Percentiles rank a stretch among this genome's conserved stretches.
phyloP scores from a whole-genome alignment of 2,797 vertebrate species.

The Rhincodon typus region DNA sequence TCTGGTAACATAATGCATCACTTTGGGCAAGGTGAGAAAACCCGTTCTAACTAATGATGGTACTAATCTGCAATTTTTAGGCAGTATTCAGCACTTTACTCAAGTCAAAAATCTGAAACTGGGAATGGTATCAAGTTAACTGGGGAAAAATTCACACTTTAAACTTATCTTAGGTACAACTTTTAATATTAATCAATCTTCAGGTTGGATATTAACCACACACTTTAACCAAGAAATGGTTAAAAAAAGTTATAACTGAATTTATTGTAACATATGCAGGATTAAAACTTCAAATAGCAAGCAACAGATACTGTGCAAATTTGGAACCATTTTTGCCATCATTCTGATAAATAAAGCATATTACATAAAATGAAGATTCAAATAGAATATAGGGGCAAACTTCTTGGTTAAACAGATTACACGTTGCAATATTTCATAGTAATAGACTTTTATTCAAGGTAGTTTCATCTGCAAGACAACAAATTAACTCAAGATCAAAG shows the following conservation, averaged over 20 bases:
- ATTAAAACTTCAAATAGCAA: slow-evolving; percentile 22
- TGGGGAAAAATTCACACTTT: not conserved
- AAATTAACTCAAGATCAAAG: slow-evolving; percentile 38
- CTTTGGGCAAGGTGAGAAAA: not conserved
- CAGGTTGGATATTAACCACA: slow-evolving; percentile 10
- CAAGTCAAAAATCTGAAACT: not conserved
- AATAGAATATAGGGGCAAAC: not conserved
- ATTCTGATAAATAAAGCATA: slow-evolving; percentile 21
- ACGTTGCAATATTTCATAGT: slow-evolving; percentile 23
- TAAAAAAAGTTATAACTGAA: slow-evolving; percentile 8
- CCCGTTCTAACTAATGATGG: not conserved
- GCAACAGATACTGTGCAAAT: slow-evolving; percentile 6
- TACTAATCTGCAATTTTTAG: not conserved
- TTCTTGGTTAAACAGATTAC: slow-evolving; percentile 16
- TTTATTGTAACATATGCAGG: slow-evolving; percentile 26
- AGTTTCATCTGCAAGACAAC: slow-evolving; percentile 38
- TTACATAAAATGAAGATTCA: slow-evolving; percentile 4
- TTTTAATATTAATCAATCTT: not conserved
- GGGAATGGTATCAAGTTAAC: not conserved
- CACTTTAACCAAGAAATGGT: not conserved
- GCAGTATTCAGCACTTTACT: not conserved
- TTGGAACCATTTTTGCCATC: not conserved
- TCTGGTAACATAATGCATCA: not conserved
- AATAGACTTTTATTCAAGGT: slow-evolving; percentile 38
- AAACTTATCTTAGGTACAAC: not conserved